phyloP scores from a whole-genome alignment of 2,113 vertebrate species.

The Pelusios castaneus region DNA sequence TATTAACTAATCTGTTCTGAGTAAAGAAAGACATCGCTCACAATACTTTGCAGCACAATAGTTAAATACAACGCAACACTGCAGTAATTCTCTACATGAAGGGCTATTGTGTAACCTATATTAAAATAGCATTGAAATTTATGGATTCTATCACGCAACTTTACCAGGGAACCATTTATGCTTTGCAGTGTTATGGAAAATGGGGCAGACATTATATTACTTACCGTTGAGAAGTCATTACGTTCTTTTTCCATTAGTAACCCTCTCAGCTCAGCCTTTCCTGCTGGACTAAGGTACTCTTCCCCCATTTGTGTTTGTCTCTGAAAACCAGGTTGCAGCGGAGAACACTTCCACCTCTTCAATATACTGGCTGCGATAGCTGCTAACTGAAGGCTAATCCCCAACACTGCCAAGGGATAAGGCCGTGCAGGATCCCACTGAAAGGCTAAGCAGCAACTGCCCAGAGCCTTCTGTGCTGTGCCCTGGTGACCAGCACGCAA shows the following conservation, averaged over 20 bases:
- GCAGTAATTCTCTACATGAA: not conserved
- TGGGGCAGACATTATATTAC: not conserved
- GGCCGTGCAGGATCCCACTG: not conserved
- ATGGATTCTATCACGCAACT: not conserved
- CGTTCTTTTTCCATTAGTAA: not conserved
- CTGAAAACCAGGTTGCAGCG: not conserved
- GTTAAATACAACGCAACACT: not conserved
- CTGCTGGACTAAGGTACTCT: not conserved
- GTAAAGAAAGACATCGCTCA: not conserved
- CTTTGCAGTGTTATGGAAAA: not conserved
- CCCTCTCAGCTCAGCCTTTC: not conserved
- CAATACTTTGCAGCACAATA: not conserved
- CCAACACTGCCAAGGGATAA: fast-evolving
- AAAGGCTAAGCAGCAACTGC: fast-evolving
- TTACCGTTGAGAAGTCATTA: fast-evolving
- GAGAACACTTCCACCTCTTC: not conserved
- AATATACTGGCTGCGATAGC: not conserved
- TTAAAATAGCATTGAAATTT: conserved; percentile 10
- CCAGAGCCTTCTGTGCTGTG: not conserved
- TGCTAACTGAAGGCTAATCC: not conserved
- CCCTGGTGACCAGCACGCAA: not conserved
- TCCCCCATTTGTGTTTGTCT: not conserved
- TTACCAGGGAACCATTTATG: not conserved
- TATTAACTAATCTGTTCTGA: not conserved
- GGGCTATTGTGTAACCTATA: not conserved